Evolutionary conservation across 2,797 vertebrate species (phyloP), one percentile per base, ranked within the genome.

Genomic region (Tachyglossus aculeatus): DNA sequence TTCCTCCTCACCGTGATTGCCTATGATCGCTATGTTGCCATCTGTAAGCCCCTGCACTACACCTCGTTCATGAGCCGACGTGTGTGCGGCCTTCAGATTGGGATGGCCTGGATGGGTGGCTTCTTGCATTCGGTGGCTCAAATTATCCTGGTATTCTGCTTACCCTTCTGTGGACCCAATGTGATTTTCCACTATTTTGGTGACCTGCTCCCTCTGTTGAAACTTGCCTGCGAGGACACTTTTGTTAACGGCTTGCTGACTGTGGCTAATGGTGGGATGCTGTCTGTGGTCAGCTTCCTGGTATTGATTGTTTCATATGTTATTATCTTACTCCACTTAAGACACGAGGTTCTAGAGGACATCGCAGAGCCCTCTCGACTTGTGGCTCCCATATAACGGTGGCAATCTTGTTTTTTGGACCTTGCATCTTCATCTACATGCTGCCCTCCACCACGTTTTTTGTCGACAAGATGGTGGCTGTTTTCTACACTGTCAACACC

Each of bases 1-100:
- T n/a, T n/a, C n/a, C n/a, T n/a, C n/a, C 80, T 84, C 44, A 71
- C 64, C 0, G 77, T 47, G 36, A 82, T 70, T 80, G 83, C 85
- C 7, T 83, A 67, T 0, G 56, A 83, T 2, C 14, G 25, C n/a
- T 81, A 50, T n/a, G n/a, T n/a, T n/a, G n/a, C n/a, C n/a, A n/a
- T n/a, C n/a, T n/a, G n/a, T n/a, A n/a, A n/a, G n/a, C 54, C 84
- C 6, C 78, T 80, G 15, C 67, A 3, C 31, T 84, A 80, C 31
- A 50, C 36, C 0, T 0, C 13, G 2, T 32, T 86, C 9, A 50
- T 71, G 53, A 69, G 58, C 50, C 22, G 2, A 25, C 24, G 3
- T 0, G 16, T n/a, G 1, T 77, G 74, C 0, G 24, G 50, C 24
- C 0, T 0, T 19, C 1, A 78, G 77, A 36, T 78, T 33, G 12